Evolutionary conservation across 2,888 invertebrate species (phyloP).

Genomic region (Dynastes tityus): DNA sequence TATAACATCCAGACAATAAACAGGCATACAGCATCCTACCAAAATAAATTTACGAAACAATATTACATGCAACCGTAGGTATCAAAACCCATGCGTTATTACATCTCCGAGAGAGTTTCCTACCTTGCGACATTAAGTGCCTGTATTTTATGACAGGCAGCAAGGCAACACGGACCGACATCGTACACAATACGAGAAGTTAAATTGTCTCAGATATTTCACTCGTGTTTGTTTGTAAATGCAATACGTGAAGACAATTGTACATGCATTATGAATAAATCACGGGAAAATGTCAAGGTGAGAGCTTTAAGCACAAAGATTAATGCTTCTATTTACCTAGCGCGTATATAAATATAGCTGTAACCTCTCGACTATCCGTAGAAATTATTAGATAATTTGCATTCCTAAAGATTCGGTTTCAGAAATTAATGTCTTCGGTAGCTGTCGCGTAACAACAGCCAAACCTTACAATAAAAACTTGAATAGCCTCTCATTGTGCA

Average conservation of each 20-base stretch:
- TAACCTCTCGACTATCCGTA: background rate
- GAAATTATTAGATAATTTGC: conserved; percentile 23
- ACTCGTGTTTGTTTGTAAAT: conserved; percentile 23
- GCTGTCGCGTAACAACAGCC: background rate
- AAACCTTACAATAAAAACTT: background rate
- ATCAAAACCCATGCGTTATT: background rate
- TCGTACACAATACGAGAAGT: conserved; percentile 17
- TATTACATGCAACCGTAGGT: too few species aligned
- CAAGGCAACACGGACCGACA: conserved; percentile 1
- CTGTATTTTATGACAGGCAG: conserved; percentile 21
- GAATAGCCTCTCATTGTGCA: background rate
- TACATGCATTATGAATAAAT: conserved; percentile 18
- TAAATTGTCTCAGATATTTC: conserved; percentile 25
- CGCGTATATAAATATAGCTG: background rate
- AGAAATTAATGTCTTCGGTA: conserved; percentile 14
- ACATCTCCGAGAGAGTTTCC: conserved; percentile 20
- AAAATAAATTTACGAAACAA: too few species aligned
- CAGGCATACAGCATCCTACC: too few species aligned
- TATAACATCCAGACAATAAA: too few species aligned
- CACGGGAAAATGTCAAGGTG: conserved; percentile 20
- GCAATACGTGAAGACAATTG: conserved; percentile 24
- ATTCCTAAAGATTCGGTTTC: conserved; percentile 19
- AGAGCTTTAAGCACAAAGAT: conserved; percentile 18
- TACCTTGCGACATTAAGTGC: conserved; percentile 13
- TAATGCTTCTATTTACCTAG: conserved; percentile 10